Evolutionary conservation across 2,797 vertebrate genomes (phyloP).

Genomic region (Bryconaethiops microstoma): DNA sequence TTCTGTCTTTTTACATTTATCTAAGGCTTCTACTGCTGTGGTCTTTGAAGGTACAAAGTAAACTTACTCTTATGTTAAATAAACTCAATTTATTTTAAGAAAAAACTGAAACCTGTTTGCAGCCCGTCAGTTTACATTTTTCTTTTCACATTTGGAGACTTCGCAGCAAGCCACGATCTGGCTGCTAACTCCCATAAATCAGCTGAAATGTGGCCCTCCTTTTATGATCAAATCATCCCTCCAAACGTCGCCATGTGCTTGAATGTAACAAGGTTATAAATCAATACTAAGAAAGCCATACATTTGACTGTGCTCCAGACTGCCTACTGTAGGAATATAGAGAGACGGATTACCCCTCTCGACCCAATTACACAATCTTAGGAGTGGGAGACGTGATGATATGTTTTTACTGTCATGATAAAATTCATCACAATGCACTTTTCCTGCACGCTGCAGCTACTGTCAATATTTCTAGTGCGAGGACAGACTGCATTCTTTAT

Average conservation of each 20-base stretch:
- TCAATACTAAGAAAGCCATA: background rate
- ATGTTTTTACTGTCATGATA: background rate
- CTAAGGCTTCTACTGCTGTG: slow-evolving; percentile 53
- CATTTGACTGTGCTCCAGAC: background rate
- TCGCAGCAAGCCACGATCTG: slow-evolving; percentile 18
- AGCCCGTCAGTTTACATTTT: slow-evolving; percentile 25
- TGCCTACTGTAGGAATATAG: background rate
- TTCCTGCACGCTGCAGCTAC: background rate
- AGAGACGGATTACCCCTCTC: background rate
- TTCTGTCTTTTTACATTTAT: slow-evolving; percentile 50
- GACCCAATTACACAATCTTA: slow-evolving; percentile 31
- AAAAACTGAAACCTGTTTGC: slow-evolving; percentile 22
- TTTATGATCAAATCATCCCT: slow-evolving; percentile 5
- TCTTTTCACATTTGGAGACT: slow-evolving; percentile 38
- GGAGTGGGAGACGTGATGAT: background rate
- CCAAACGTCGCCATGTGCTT: background rate
- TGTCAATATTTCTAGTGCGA: background rate
- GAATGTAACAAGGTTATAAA: background rate
- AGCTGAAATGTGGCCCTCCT: background rate
- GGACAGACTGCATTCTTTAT: too few relatives aligned
- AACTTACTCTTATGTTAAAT: slow-evolving; percentile 57
- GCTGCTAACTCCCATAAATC: slow-evolving; percentile 49
- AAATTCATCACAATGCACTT: background rate
- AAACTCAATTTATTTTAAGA: slow-evolving; percentile 56
- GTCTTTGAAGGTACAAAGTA: slow-evolving; percentile 65